Evolutionary conservation across 37 sponge, comb jelly and placozoan genomes (phyloP).

Genomic region (Halichondria panicea): DNA sequence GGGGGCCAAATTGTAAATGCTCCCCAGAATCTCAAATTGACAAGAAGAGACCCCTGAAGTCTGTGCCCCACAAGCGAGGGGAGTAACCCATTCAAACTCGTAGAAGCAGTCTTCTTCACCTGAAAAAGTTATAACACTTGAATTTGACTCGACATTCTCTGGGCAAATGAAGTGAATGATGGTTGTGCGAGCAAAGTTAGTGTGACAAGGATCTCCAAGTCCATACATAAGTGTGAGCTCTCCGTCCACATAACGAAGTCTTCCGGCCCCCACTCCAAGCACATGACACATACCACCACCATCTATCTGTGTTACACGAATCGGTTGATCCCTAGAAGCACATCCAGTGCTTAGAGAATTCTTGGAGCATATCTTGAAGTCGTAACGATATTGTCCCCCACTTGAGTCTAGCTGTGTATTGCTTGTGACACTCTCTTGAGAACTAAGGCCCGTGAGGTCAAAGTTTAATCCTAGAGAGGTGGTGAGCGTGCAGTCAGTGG

Average conservation of each 20-base stretch:
- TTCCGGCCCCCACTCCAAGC: conserved; percentile 33
- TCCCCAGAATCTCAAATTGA: conserved; percentile 13
- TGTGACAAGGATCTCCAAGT: conserved; percentile 58
- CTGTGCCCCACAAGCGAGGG: conserved; percentile 40
- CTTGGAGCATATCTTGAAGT: conserved; percentile 39
- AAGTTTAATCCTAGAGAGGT: conserved; percentile 16
- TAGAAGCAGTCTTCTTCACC: conserved; percentile 67
- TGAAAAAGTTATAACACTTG: conserved; percentile 20
- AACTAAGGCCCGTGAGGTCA: conserved; percentile 31
- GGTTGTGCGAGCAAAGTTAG: conserved; percentile 46
- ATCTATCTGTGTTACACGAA: conserved; percentile 28
- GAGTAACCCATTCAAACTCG: conserved; percentile 73
- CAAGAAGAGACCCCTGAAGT: conserved; percentile 28
- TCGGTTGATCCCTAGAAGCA: neutral
- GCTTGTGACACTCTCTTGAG: neutral
- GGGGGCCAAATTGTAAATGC: conserved; percentile 46
- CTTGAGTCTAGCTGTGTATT: neutral
- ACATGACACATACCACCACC: conserved; percentile 13
- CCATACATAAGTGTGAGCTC: conserved; percentile 47
- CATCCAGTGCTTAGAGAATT: conserved; percentile 5
- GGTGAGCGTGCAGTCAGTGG: conserved; percentile 28
- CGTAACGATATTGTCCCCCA: conserved; percentile 14
- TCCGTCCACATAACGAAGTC: conserved; percentile 58
- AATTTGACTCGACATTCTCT: conserved; percentile 3
- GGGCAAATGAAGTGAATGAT: conserved; percentile 66